A percentile compares a stretch with the other conserved stretches of the same genome.
phyloP scores from a whole-genome alignment of 1,140 invertebrate species.

The Saccostrea cuccullata region DNA sequence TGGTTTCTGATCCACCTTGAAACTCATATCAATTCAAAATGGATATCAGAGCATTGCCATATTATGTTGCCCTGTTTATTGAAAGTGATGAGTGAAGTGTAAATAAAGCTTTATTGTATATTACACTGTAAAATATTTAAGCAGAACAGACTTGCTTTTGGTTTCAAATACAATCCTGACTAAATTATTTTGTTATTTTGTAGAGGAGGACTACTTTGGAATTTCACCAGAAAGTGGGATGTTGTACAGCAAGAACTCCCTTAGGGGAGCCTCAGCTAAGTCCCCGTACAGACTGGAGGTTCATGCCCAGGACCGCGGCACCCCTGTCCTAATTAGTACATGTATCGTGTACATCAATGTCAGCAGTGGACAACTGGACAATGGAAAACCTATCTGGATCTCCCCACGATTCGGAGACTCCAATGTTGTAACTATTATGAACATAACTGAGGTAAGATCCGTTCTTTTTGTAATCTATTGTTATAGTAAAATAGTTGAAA shows the following conservation, averaged over 20 bases:
- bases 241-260: conserved; percentile 40
- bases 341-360: conserved; percentile 56
- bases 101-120: no score
- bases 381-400: conserved; percentile 64
- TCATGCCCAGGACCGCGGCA: conserved; percentile 56
- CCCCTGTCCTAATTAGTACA: conserved; percentile 39
- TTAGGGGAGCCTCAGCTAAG: conserved; percentile 46
- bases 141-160: no score
- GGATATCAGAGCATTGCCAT: no score
- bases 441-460: neutral
- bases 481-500: neutral
- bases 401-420: conserved; percentile 44
- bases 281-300: conserved; percentile 49
- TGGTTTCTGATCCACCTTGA: no score
- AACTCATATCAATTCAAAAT: no score
- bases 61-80: no score
- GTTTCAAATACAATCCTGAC: neutral
- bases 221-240: conserved; percentile 52
- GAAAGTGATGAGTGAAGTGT: no score
- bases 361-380: conserved; percentile 62
- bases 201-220: conserved; percentile 52
- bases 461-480: neutral
- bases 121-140: no score
- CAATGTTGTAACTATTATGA: conserved; percentile 12
- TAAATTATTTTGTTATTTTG: conserved; percentile 23